Conservation (phyloP, 1,140 invertebrate species). For the Drosophila nebulosa region DNA sequence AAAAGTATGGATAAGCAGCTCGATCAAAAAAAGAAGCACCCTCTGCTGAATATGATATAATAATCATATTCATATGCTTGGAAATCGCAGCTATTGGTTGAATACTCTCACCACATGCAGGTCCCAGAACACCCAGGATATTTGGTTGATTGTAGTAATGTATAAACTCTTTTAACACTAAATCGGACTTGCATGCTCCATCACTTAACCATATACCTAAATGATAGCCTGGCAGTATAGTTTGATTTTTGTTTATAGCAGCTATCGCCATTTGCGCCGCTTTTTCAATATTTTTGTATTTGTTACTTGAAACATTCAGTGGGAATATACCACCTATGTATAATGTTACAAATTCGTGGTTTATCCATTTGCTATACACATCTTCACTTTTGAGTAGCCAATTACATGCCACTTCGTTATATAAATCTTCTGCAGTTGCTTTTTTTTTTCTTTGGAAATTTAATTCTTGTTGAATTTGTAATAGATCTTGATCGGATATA, state of each 20-base stretch:
- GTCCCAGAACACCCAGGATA: conserved; percentile 89
- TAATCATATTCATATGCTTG: conserved; percentile 88
- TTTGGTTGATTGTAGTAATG: conserved; percentile 84
- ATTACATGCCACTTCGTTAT: conserved; percentile 85
- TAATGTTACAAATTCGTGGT: conserved; percentile 82
- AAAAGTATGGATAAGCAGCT: conserved; percentile 90
- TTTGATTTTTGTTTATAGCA: conserved; percentile 85
- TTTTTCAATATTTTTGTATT: conserved; percentile 84
- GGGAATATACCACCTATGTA: conserved; percentile 91
- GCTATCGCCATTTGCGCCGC: conserved; percentile 86
- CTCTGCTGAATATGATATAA: conserved; percentile 92
- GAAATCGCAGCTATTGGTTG: conserved; percentile 91
- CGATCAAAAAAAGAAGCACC: conserved; percentile 87
- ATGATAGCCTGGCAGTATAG: conserved; percentile 85
- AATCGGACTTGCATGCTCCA: conserved; percentile 88
- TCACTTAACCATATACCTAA: conserved; percentile 84
- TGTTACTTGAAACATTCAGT: conserved; percentile 83
- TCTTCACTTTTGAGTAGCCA: conserved; percentile 85
- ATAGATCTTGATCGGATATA: conserved; percentile 16
- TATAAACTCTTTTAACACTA: conserved; percentile 90
- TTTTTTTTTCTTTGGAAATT: background rate
- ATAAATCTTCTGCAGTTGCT: background rate
- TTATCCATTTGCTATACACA: conserved; percentile 83
- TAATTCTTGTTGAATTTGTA: conserved; percentile 19
- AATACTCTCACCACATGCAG: conserved; percentile 92